These are phyloP conservation scores for Drosophila affinis DNA, from an alignment of 2,888 invertebrate species.

Conservation along the genomic window DNA sequence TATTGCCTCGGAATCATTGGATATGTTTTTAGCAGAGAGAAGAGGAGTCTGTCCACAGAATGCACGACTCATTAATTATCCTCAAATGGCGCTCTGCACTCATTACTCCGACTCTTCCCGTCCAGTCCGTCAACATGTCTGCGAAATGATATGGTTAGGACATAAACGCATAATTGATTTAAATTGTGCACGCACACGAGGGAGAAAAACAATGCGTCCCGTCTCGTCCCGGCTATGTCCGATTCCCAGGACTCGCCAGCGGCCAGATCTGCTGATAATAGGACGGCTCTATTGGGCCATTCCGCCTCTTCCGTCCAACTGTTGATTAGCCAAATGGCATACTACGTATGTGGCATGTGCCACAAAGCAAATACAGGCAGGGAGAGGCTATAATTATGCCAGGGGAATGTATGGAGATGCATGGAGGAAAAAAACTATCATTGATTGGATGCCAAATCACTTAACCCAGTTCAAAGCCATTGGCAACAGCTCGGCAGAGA, in stretches of 20 bases:
- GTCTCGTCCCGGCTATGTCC: slow-evolving; percentile 3
- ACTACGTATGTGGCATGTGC: slow-evolving; percentile 48
- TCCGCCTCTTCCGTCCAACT: slow-evolving; percentile 34
- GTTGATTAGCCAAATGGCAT: slow-evolving; percentile 61
- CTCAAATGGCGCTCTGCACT: slow-evolving; percentile 6
- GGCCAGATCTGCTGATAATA: slow-evolving; percentile 54
- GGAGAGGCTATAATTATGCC: slow-evolving; percentile 59
- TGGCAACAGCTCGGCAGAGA: slow-evolving; percentile 71
- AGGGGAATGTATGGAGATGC: slow-evolving; percentile 15
- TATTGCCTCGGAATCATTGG: background rate
- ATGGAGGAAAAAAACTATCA: slow-evolving; percentile 19
- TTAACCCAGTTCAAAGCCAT: slow-evolving; percentile 71
- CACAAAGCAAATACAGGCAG: slow-evolving; percentile 54
- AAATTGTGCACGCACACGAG: slow-evolving; percentile 50
- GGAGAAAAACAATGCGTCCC: slow-evolving; percentile 22
- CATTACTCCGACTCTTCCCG: background rate
- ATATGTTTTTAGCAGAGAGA: slow-evolving; percentile 5
- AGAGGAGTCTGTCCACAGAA: slow-evolving; percentile 7
- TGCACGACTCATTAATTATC: slow-evolving; percentile 22
- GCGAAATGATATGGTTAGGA: slow-evolving; percentile 48
- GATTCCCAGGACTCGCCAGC: slow-evolving; percentile 47
- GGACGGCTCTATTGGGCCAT: no score
- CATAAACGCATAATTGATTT: slow-evolving; percentile 67
- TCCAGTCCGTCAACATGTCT: background rate
- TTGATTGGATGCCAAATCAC: slow-evolving; percentile 75